These are phyloP conservation scores for Atta cephalotes DNA, from an alignment of 1,140 invertebrate genomes.

Conservation along the genomic window DNA sequence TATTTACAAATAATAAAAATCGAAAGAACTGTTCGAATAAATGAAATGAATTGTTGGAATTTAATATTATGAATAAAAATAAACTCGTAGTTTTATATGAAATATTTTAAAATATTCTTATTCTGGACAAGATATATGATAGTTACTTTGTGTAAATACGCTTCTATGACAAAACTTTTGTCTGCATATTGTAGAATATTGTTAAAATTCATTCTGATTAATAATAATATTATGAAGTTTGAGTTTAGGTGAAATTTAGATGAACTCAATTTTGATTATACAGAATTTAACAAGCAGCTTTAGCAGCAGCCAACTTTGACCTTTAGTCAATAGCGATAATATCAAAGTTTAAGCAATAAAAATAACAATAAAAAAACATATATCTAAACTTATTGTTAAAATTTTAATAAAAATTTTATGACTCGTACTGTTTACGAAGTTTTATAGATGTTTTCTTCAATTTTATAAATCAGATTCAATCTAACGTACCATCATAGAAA, in stretches of 20 bases:
- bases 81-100: not conserved
- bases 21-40: not conserved
- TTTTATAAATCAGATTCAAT: constrained; percentile 11
- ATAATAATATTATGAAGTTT: constrained; percentile 33
- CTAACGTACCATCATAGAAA: not conserved
- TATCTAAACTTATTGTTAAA: not conserved
- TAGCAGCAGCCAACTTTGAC: constrained; percentile 15
- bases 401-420: not conserved
- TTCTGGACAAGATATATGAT: not conserved
- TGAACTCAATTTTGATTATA: constrained; percentile 35
- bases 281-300: constrained; percentile 26
- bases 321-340: constrained; percentile 19
- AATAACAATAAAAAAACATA: constrained; percentile 2
- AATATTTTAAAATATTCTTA: not conserved
- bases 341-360: constrained; percentile 15
- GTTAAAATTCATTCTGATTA: constrained; percentile 29
- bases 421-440: not conserved
- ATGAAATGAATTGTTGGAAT: not conserved
- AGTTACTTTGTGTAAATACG: not conserved
- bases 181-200: not conserved
- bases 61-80: constrained; percentile 20
- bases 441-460: constrained; percentile 26
- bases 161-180: not conserved
- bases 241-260: not conserved
- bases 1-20: not conserved